A percentile compares a stretch with the other conserved stretches of the same genome.
Evolutionary conservation across 2,888 invertebrate species (phyloP).

Genomic region (Tillus elongatus): DNA sequence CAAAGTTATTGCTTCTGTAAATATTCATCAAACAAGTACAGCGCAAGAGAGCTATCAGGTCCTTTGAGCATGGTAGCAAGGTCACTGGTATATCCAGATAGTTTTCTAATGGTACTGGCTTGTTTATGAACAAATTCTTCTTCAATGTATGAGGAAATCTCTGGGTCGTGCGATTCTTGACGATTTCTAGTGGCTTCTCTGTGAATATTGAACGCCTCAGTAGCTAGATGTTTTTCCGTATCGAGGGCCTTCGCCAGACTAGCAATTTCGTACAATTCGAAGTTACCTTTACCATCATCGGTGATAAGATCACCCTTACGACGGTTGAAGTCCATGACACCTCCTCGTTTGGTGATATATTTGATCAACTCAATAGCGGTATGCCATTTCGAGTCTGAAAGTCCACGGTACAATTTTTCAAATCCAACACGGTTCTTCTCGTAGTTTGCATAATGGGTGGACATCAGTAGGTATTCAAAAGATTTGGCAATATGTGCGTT

Average conservation of each 20-base stretch:
- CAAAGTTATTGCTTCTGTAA: slow-evolving; percentile 33
- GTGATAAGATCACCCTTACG: slow-evolving; percentile 34
- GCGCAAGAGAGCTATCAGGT: slow-evolving; percentile 53
- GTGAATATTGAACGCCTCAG: slow-evolving; percentile 60
- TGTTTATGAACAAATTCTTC: slow-evolving; percentile 67
- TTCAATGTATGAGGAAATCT: slow-evolving; percentile 65
- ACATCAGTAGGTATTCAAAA: slow-evolving; percentile 64
- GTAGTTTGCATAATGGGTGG: slow-evolving; percentile 69
- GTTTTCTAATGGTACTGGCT: slow-evolving; percentile 54
- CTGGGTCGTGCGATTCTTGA: slow-evolving; percentile 55
- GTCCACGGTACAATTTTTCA: slow-evolving; percentile 59
- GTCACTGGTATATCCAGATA: slow-evolving; percentile 67
- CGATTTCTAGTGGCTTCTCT: slow-evolving; percentile 50
- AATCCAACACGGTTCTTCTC: slow-evolving; percentile 69
- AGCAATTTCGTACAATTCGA: slow-evolving; percentile 58
- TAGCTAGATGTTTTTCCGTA: slow-evolving; percentile 61
- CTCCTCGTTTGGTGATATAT: slow-evolving; percentile 66
- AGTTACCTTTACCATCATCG: slow-evolving; percentile 40
- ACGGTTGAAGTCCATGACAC: slow-evolving; percentile 47
- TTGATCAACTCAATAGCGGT: slow-evolving; percentile 68
- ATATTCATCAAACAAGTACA: slow-evolving; percentile 70
- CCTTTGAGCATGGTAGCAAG: slow-evolving; percentile 53
- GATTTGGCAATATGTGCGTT: slow-evolving; percentile 62
- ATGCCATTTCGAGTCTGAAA: slow-evolving; percentile 68
- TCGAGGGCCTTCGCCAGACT: slow-evolving; percentile 68